Base-by-base conservation (phyloP, 2,113 vertebrate genomes). In the Ornithorhynchus anatinus region DNA sequence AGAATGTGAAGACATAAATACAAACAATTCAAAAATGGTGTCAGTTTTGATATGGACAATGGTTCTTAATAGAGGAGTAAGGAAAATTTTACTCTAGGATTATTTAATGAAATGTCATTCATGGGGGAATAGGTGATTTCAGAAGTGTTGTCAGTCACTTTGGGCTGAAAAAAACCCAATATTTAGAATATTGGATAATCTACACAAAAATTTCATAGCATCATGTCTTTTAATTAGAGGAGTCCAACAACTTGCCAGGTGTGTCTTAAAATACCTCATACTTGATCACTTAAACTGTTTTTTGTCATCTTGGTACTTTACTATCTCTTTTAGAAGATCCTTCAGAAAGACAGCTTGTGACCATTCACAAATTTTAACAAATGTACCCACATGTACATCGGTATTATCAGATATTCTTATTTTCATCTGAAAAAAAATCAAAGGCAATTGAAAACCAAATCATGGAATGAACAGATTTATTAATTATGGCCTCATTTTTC, bases 351-450 rank as follows among this genome's bases (percentile, higher is more conserved):
- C 81, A 89, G 76, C 88, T 88, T 86, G 82, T 67, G 88, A 91
- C 87, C 77, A 81, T 88, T 91, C 88, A 84, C 87, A 91, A 91
- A 91, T 89, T 84, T 85, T 79, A 89, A 88, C 88, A 90, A 90
- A 91, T 80, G 84, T 91, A 86, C 86, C 85, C 88, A 81, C 80
- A 75, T 88, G 79, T 84, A 84, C 80, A 79, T 89, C 87, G 88
- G 81, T 91, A 86, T 81, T 86, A 82, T 88, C 90, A 91, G 86
- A 87, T 90, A 87, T 86, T 91, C 84, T 91, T 90, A 92, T 92
- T 93, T 93, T 93, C 91, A 93, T 88, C 82, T 92, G 87, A 89
- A 82, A 72, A 81, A 86, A 87, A 69, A 87, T 92, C 84, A 81
- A 81, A 85, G 75, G 87, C 88, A 90, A 81, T 84, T 88, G 89